A percentile compares a stretch with the other conserved stretches of the same genome.
Conservation (phyloP, 2,797 vertebrate genomes). For the Rhincodon typus region DNA sequence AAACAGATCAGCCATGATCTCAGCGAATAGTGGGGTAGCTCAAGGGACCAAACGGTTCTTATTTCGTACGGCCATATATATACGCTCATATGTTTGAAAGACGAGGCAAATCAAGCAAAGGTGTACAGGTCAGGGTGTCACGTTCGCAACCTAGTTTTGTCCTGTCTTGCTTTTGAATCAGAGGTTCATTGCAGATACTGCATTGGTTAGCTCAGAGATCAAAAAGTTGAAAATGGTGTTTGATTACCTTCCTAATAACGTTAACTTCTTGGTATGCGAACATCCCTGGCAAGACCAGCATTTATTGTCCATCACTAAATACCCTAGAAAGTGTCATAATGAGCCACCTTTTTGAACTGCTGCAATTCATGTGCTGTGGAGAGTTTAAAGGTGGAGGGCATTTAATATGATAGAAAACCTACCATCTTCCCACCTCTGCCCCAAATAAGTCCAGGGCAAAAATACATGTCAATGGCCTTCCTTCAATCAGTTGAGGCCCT, state of each 20-base stretch:
- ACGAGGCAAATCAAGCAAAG: not conserved
- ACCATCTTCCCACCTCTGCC: too few species aligned
- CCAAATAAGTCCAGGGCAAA: too few species aligned
- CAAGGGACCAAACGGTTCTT: too few species aligned
- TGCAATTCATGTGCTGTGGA: not conserved
- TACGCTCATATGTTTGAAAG: too few species aligned
- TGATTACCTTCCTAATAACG: not conserved
- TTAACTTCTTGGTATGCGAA: not conserved
- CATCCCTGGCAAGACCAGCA: not conserved
- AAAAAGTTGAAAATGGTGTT: not conserved
- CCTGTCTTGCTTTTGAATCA: not conserved
- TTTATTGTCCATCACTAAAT: not conserved
- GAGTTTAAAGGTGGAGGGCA: too few species aligned
- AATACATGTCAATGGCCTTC: too few species aligned
- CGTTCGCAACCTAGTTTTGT: not conserved
- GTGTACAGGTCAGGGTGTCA: not conserved
- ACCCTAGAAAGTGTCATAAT: not conserved
- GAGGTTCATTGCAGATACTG: not conserved
- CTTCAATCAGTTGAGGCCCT: too few species aligned
- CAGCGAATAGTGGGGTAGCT: too few species aligned
- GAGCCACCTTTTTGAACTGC: not conserved
- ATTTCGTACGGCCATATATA: too few species aligned
- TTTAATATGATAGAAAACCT: too few species aligned
- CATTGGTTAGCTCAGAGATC: not conserved
- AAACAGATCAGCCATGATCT: too few species aligned